Conservation (phyloP, 2,113 vertebrate genomes). For the Hylia prasina region DNA sequence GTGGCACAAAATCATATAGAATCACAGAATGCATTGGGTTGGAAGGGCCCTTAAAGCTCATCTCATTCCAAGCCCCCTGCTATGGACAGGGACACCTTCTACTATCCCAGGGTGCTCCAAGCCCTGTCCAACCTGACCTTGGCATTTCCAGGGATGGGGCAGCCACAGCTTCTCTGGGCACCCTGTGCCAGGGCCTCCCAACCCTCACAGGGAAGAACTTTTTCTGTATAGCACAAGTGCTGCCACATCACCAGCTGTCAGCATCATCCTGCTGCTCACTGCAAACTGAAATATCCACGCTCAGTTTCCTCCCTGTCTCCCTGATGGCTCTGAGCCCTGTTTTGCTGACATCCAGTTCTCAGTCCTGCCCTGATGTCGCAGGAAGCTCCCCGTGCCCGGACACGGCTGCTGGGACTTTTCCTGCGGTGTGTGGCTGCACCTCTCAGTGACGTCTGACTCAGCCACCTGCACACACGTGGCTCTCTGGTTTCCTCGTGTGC, state of each 20-base stretch:
- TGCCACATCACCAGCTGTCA: not conserved
- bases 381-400: fast-evolving
- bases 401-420: not conserved
- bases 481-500: not conserved
- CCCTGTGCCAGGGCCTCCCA: not conserved
- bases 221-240: not conserved
- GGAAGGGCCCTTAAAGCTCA: not conserved
- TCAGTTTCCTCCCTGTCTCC: not conserved
- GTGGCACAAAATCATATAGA: not conserved
- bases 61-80: not conserved
- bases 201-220: not conserved
- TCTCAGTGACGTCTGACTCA: not conserved
- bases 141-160: not conserved
- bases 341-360: fast-evolving
- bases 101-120: not conserved
- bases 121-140: not conserved
- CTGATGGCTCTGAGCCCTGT: fast-evolving
- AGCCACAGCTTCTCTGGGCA: not conserved
- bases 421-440: not conserved
- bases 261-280: not conserved
- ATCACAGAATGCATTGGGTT: not conserved
- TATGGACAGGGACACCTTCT: not conserved
- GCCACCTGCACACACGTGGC: not conserved
- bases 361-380: fast-evolving
- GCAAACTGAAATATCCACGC: not conserved